Evolutionary conservation across 1,140 invertebrate species (phyloP).

Genomic region (Drosophila mauritiana): DNA sequence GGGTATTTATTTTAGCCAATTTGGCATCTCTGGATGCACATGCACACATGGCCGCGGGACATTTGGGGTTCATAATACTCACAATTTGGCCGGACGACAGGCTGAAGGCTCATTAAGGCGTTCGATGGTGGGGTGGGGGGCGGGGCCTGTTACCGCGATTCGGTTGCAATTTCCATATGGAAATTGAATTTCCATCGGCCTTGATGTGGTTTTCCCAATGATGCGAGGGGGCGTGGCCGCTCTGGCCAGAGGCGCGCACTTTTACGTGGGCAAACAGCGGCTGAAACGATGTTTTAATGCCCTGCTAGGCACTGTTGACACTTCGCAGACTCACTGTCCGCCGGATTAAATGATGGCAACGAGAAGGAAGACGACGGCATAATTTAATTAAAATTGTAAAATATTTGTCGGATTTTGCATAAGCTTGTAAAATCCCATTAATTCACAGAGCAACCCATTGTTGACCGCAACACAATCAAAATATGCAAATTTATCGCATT

Average conservation of each 20-base stretch:
- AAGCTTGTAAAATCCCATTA: constrained; percentile 80
- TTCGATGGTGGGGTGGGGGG: background rate
- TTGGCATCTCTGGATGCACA: constrained; percentile 36
- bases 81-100: constrained; percentile 5
- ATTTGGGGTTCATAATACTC: constrained; percentile 31
- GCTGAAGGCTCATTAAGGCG: constrained; percentile 62
- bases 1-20: background rate
- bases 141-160: background rate
- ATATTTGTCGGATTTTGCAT: constrained; percentile 81
- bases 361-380: constrained; percentile 68
- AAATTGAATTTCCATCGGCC: constrained; percentile 73
- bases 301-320: constrained; percentile 36
- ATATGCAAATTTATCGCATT: constrained; percentile 84
- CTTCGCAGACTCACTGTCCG: constrained; percentile 38
- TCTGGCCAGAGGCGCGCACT: background rate
- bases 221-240: constrained; percentile 16
- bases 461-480: constrained; percentile 83
- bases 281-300: constrained; percentile 49
- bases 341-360: constrained; percentile 30
- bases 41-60: constrained; percentile 16
- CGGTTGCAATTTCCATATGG: constrained; percentile 71
- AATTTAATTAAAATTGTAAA: constrained; percentile 83
- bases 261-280: constrained; percentile 10
- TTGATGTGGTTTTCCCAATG: constrained; percentile 59
- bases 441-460: constrained; percentile 82